Conservation (phyloP, 2,797 vertebrate species). For the Acrocephalus scirpaceus region DNA sequence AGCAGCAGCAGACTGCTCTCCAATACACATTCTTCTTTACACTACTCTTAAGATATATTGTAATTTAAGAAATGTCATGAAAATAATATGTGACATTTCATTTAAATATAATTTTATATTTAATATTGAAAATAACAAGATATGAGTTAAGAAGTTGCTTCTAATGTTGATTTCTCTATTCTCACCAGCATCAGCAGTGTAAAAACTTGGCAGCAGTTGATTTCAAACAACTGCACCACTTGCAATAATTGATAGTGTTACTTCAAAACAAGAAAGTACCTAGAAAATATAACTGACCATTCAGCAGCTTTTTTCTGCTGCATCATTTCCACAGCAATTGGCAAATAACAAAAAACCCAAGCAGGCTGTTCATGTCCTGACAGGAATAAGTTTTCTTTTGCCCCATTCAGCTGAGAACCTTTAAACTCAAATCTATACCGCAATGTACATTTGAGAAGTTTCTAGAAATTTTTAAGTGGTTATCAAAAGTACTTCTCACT, state of each 20-base stretch:
- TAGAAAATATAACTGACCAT: constrained; percentile 38
- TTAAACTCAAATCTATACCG: background rate
- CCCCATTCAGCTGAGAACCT: background rate
- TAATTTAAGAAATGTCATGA: background rate
- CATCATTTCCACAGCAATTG: constrained; percentile 41
- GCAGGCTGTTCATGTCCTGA: background rate
- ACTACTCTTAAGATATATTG: background rate
- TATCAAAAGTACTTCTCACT: background rate
- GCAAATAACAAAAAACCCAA: background rate
- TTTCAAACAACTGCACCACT: background rate
- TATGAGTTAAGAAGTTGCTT: background rate
- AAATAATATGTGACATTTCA: background rate
- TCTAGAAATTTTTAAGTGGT: background rate
- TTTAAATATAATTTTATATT: background rate
- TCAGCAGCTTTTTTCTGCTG: constrained; percentile 53
- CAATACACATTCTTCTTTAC: background rate
- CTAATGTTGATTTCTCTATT: background rate
- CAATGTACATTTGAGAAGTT: background rate
- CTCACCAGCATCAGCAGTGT: background rate
- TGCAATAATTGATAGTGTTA: background rate
- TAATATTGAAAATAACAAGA: background rate
- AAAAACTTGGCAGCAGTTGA: constrained; percentile 2
- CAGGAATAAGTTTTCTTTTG: background rate
- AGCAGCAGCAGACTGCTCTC: background rate
- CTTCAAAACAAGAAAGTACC: constrained; percentile 41